Percentiles rank a stretch among this genome's conserved stretches.
Conservation (phyloP, 2,797 vertebrate genomes). For the Gymnocypris eckloni region DNA sequence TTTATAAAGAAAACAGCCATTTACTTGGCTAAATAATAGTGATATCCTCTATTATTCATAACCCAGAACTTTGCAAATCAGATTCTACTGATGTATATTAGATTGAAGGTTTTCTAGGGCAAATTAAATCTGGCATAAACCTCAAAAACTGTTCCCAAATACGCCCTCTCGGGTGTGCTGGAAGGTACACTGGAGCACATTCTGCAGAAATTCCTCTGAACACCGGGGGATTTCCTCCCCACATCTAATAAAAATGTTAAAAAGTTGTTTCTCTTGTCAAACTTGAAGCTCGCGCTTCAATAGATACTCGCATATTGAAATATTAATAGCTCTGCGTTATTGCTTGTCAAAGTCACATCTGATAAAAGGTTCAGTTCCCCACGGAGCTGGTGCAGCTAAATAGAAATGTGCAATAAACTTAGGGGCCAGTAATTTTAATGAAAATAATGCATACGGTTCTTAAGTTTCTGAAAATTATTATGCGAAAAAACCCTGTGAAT, state of each 20-base stretch:
- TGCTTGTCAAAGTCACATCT: conserved; percentile 46
- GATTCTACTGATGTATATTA: not conserved
- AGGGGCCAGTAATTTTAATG: conserved; percentile 35
- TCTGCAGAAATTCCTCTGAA: conserved; percentile 3
- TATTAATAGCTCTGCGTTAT: conserved; percentile 50
- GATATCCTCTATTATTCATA: not conserved
- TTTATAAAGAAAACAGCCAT: not conserved
- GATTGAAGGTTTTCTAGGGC: not conserved
- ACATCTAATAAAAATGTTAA: conserved; percentile 31
- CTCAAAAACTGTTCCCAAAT: not conserved
- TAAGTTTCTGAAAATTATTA: conserved; percentile 17
- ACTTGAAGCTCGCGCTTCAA: conserved; percentile 44
- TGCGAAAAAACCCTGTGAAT: not conserved
- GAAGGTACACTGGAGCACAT: conserved; percentile 20
- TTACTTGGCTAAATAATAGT: not conserved
- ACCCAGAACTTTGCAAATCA: not conserved
- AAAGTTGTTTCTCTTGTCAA: conserved; percentile 54
- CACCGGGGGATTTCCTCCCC: conserved; percentile 11
- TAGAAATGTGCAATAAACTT: conserved; percentile 34
- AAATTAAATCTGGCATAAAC: conserved; percentile 13
- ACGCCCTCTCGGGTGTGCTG: not conserved
- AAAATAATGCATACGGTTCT: conserved; percentile 9
- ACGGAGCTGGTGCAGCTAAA: conserved; percentile 30
- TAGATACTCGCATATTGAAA: conserved; percentile 44
- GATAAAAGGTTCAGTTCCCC: conserved; percentile 31